A percentile compares a stretch with the other conserved stretches of the same genome.
Evolutionary conservation across 23 tunicate species (phyloP).

Genomic region (Diplosoma virens): DNA sequence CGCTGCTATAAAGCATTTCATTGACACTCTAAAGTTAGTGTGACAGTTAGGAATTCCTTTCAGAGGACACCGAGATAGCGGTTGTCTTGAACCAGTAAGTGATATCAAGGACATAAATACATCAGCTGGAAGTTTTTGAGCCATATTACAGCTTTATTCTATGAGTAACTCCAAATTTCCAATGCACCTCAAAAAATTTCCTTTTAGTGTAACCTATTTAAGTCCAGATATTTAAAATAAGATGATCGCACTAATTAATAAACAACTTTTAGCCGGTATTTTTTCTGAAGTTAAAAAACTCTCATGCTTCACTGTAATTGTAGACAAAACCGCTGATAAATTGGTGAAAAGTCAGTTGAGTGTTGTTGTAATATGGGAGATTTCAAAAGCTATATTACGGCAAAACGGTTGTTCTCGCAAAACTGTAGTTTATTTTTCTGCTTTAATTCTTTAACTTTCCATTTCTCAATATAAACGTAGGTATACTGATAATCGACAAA

Average conservation of each 20-base stretch:
- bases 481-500: background rate
- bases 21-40: background rate
- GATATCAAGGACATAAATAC: background rate
- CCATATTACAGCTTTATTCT: background rate
- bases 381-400: background rate
- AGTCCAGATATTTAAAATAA: no score
- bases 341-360: no score
- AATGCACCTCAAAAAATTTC: no score
- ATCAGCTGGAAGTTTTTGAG: no score
- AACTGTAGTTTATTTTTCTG: background rate
- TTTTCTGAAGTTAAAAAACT: background rate
- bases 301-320: background rate
- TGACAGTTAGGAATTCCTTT: background rate
- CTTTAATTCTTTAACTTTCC: background rate
- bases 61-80: background rate
- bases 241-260: no score
- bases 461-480: background rate
- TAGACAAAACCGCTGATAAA: no score
- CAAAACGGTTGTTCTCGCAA: background rate
- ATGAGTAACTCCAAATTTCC: no score
- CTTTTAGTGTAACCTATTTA: no score
- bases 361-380: no score
- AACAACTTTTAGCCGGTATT: no score
- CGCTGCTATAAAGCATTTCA: background rate
- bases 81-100: background rate